Evolutionary conservation across 2,113 vertebrate species (phyloP).

Genomic region (Neomonachus schauinslandi): DNA sequence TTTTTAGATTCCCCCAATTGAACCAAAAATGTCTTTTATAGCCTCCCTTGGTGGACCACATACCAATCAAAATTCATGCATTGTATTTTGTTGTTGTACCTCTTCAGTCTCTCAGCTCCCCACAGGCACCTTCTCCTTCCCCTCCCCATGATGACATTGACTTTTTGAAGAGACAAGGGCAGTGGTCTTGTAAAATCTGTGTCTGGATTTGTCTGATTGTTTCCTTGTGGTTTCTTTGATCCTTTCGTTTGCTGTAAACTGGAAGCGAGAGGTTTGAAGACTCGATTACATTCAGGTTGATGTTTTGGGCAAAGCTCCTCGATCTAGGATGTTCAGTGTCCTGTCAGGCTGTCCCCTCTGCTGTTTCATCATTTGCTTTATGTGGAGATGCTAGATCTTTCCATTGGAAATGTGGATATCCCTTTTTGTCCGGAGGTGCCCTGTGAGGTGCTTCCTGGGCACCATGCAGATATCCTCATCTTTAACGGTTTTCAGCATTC

Average conservation of each 20-base stretch:
- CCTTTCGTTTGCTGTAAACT: background rate
- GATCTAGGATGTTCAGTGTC: background rate
- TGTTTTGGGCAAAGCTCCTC: background rate
- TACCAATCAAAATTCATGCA: background rate
- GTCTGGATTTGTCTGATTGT: conserved; percentile 29
- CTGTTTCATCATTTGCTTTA: background rate
- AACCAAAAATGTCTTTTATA: background rate
- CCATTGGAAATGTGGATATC: background rate
- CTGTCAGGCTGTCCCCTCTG: background rate
- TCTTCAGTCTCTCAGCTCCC: background rate
- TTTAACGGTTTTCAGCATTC: background rate
- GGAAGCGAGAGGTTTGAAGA: background rate
- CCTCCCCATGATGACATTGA: background rate
- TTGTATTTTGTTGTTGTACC: background rate
- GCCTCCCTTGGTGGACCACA: background rate
- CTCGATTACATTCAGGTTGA: background rate
- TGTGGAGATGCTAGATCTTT: background rate
- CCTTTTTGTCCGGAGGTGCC: background rate
- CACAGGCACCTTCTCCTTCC: no score
- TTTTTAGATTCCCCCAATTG: background rate
- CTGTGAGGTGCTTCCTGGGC: background rate
- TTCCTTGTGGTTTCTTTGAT: conserved; percentile 28
- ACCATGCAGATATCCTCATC: background rate
- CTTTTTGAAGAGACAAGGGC: background rate
- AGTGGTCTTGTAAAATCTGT: conserved; percentile 26